These are phyloP conservation scores for Lobophora halterata DNA, from an alignment of 2,888 invertebrate genomes.

Conservation along the genomic window DNA sequence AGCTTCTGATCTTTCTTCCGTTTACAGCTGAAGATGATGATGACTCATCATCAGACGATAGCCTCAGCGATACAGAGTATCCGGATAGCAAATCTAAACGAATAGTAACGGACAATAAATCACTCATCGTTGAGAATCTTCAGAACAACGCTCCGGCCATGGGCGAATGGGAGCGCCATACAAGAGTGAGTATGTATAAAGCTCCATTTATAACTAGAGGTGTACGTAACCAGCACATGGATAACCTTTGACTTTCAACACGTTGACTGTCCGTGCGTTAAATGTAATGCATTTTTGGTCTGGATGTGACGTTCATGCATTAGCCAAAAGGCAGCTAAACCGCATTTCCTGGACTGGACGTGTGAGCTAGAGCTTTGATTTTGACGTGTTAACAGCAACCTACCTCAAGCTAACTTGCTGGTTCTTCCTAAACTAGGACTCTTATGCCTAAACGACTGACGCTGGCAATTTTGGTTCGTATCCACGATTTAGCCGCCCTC, in stretches of 20 bases:
- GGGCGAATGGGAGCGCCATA: constrained; percentile 95
- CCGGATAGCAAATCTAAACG: constrained; percentile 51
- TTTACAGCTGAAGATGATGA: constrained; percentile 49
- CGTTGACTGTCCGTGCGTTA: constrained; percentile 8
- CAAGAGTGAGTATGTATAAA: constrained; percentile 85
- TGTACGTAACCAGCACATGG: too few relatives aligned
- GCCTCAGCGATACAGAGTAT: constrained; percentile 69
- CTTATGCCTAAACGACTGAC: too few relatives aligned
- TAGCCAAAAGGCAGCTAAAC: constrained; percentile 14
- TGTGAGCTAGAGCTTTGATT: constrained; percentile 17
- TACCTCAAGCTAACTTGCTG: too few relatives aligned
- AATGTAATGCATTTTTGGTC: constrained; percentile 10
- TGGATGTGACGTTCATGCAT: constrained; percentile 12
- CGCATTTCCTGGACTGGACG: constrained; percentile 16
- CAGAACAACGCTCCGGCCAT: constrained; percentile 78
- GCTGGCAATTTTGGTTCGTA: too few relatives aligned
- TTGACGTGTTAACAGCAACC: constrained; percentile 22
- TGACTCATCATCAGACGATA: constrained; percentile 56
- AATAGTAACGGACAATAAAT: constrained; percentile 34
- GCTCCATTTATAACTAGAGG: too few relatives aligned
- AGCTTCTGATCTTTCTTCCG: background rate
- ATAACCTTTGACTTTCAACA: background rate
- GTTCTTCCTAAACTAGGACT: too few relatives aligned
- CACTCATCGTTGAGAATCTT: constrained; percentile 80
- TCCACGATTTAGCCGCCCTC: too few relatives aligned